Conservation (phyloP, 1,140 invertebrate genomes). For the Trachymyrmex cornetzi region DNA sequence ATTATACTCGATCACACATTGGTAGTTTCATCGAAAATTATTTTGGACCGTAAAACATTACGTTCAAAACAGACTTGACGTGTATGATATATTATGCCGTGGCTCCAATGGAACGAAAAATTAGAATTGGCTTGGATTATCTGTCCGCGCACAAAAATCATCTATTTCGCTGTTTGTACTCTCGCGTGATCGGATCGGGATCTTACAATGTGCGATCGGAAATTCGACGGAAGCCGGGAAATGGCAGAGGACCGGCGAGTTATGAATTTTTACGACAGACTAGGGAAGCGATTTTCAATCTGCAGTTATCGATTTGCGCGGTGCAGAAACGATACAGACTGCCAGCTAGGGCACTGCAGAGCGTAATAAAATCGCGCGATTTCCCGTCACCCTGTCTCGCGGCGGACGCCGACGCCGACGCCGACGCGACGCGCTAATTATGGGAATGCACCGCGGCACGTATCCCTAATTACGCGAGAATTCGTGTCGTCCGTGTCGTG, state of each 20-base stretch:
- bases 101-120: background rate
- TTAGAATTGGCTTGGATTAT: slow-evolving; percentile 12
- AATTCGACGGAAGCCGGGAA: background rate
- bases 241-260: slow-evolving; percentile 4
- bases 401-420: background rate
- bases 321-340: slow-evolving; percentile 13
- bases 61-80: background rate
- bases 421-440: slow-evolving; percentile 33
- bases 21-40: background rate
- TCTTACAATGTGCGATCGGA: slow-evolving; percentile 42
- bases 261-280: slow-evolving; percentile 49
- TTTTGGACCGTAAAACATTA: slow-evolving; percentile 12
- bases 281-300: slow-evolving; percentile 54
- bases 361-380: slow-evolving; percentile 40
- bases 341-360: background rate
- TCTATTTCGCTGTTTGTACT: background rate
- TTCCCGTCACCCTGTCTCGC: background rate
- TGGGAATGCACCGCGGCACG: slow-evolving; percentile 44
- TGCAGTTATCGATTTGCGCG: slow-evolving; percentile 56
- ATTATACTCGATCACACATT: background rate
- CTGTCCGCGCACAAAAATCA: background rate
- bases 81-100: slow-evolving; percentile 5
- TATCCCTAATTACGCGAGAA: slow-evolving; percentile 59
- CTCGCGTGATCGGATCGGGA: background rate
- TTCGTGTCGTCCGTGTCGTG: slow-evolving; percentile 49